Percentiles rank a stretch among this genome's conserved stretches.
Conservation (phyloP, 2,797 vertebrate species). For the Hyperoplus lanceolatus region DNA sequence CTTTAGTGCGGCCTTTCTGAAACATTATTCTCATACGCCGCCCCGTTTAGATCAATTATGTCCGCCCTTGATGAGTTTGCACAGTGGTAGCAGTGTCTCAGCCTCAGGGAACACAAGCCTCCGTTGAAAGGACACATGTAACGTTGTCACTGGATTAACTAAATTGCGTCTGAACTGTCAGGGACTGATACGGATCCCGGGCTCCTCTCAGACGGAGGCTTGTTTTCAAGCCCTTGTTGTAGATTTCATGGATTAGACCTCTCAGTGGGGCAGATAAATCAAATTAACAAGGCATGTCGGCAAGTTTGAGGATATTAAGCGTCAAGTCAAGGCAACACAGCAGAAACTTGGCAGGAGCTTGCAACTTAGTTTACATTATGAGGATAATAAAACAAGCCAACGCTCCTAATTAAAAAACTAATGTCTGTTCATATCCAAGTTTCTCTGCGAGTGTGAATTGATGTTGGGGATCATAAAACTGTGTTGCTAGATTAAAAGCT, state of each 20-base stretch:
- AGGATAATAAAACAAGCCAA: constrained; percentile 37
- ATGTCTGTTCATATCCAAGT: background rate
- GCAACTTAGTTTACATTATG: constrained; percentile 23
- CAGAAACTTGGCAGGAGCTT: constrained; percentile 42
- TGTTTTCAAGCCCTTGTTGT: constrained; percentile 66
- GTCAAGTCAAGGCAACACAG: constrained; percentile 41
- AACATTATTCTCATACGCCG: constrained; percentile 16
- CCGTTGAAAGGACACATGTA: constrained; percentile 47
- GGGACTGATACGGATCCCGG: constrained; percentile 49
- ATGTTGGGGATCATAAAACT: background rate
- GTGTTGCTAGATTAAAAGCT: background rate
- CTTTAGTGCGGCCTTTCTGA: constrained; percentile 8
- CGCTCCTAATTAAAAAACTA: background rate
- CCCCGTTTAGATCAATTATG: constrained; percentile 25
- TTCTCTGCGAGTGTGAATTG: background rate
- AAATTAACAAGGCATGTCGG: constrained; percentile 69
- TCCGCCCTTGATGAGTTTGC: constrained; percentile 20
- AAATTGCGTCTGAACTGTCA: constrained; percentile 51
- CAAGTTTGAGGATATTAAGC: constrained; percentile 54
- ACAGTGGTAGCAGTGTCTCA: constrained; percentile 41
- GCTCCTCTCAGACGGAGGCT: constrained; percentile 59
- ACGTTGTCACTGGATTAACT: constrained; percentile 65
- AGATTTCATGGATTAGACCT: constrained; percentile 76
- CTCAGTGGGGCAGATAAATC: constrained; percentile 68
- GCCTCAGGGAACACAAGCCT: constrained; percentile 36